These are phyloP conservation scores for Branchinecta sandiegonensis DNA, from an alignment of 2,888 invertebrate species.

Conservation along the genomic window DNA sequence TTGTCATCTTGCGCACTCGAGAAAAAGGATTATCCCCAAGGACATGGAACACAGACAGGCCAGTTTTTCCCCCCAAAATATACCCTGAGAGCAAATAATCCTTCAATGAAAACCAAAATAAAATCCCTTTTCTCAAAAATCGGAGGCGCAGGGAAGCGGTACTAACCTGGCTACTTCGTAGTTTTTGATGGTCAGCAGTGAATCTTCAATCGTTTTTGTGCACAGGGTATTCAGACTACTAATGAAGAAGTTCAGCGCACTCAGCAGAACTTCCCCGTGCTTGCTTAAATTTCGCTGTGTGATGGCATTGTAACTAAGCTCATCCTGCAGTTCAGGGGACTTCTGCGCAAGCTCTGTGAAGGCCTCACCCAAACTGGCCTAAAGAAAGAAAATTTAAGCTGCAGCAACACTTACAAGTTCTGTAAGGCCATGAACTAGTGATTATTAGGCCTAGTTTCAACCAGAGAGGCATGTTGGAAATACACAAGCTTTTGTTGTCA, in stretches of 20 bases:
- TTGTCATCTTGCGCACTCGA: no score
- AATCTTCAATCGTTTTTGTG: constrained; percentile 96
- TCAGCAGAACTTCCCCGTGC: constrained; percentile 81
- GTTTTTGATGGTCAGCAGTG: constrained; percentile 56
- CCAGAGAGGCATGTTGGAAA: no score
- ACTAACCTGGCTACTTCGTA: constrained; percentile 61
- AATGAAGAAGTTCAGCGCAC: constrained; percentile 89
- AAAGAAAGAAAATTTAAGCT: constrained; percentile 30
- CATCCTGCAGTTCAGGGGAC: constrained; percentile 85
- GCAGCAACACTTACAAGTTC: not conserved
- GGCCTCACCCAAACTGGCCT: constrained; percentile 77
- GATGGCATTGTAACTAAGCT: constrained; percentile 88
- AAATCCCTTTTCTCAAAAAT: not conserved
- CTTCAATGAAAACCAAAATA: no score
- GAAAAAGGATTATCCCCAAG: no score
- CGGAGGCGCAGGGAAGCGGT: no score
- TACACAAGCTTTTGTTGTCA: no score
- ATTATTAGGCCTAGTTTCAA: no score
- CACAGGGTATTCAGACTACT: constrained; percentile 89
- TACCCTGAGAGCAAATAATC: no score
- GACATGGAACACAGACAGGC: no score
- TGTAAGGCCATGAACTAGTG: no score
- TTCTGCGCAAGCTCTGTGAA: constrained; percentile 92
- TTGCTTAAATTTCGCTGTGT: constrained; percentile 82
- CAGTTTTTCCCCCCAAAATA: no score